Percentiles rank a stretch among this genome's conserved stretches.
Conservation (phyloP, 2,797 vertebrate genomes). For the Schizopygopsis malacanthus region DNA sequence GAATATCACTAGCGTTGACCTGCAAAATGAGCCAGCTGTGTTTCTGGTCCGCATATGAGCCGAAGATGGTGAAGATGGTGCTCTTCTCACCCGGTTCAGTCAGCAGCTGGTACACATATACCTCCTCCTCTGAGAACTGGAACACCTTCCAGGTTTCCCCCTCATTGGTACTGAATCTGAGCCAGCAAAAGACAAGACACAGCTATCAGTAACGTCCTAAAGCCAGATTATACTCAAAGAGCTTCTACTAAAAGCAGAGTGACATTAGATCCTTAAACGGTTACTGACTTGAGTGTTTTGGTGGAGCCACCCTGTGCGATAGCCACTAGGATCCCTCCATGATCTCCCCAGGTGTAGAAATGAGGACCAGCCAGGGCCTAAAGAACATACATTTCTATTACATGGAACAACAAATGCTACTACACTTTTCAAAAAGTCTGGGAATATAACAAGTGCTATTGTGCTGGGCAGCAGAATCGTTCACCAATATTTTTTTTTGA, state of each 20-base stretch:
- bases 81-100: conserved; percentile 97
- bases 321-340: conserved; percentile 94
- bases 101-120: conserved; percentile 94
- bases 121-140: conserved; percentile 84
- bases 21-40: conserved; percentile 99
- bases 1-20: conserved; percentile 90
- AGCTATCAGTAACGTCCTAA: neutral
- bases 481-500: no score
- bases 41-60: conserved; percentile 90
- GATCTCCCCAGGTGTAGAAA: conserved; percentile 97
- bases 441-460: no score
- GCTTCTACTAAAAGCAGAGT: neutral
- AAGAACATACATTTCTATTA: conserved; percentile 14
- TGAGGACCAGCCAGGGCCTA: conserved; percentile 94
- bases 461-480: no score
- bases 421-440: neutral
- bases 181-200: neutral
- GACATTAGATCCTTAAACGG: neutral
- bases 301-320: conserved; percentile 89
- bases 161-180: conserved; percentile 96
- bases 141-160: conserved; percentile 95
- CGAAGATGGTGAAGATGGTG: conserved; percentile 96
- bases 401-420: neutral
- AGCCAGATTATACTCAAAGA: conserved; percentile 1
- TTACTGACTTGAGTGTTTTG: conserved; percentile 89